These are phyloP conservation scores for Drosophila glabriapex DNA, from an alignment of 2,888 invertebrate genomes.

Conservation along the genomic window DNA sequence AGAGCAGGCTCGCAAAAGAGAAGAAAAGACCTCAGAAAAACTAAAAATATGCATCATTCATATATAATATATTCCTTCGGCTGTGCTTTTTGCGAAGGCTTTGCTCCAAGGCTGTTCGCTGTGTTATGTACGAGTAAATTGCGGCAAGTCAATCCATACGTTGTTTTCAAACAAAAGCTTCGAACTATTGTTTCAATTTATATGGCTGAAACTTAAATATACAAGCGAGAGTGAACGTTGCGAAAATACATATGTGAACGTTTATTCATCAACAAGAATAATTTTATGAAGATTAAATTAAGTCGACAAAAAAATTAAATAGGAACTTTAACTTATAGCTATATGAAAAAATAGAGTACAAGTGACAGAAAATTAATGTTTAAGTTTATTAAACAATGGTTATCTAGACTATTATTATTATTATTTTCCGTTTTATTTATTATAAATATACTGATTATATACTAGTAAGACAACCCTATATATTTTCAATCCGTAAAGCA, in stretches of 20 bases:
- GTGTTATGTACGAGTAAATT: constrained; percentile 36
- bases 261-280: background rate
- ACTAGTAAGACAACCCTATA: background rate
- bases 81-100: constrained; percentile 16
- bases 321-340: background rate
- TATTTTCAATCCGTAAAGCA: background rate
- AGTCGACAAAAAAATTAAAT: background rate
- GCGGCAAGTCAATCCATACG: constrained; percentile 54
- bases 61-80: constrained; percentile 46
- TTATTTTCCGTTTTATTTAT: background rate
- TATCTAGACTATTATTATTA: background rate
- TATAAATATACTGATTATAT: background rate
- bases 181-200: constrained; percentile 45
- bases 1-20: constrained; percentile 40
- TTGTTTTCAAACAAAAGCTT: constrained; percentile 27
- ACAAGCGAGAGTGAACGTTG: background rate
- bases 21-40: constrained; percentile 37
- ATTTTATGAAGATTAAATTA: background rate
- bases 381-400: background rate
- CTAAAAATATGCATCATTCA: constrained; percentile 63
- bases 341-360: background rate
- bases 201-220: constrained; percentile 11
- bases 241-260: background rate
- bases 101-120: constrained; percentile 19
- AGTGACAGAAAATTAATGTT: background rate